Percentiles rank a stretch among this genome's conserved stretches.
phyloP scores from a whole-genome alignment of 2,113 vertebrate species.

The Calyptommatus sinebrachiatus region DNA sequence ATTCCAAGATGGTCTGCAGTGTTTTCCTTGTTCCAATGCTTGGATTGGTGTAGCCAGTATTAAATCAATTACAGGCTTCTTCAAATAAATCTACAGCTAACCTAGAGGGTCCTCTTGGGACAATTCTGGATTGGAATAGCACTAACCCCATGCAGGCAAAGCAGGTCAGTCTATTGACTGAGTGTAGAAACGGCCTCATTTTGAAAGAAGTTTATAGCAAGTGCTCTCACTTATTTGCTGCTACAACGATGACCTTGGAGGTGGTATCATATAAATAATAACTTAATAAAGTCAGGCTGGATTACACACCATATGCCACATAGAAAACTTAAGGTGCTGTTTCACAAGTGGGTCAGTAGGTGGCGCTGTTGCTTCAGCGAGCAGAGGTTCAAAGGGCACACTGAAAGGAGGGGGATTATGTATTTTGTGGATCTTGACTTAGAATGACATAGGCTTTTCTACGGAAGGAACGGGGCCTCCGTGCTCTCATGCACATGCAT shows the following conservation, averaged over 20 bases:
- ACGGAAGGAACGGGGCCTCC: not conserved
- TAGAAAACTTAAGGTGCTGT: not conserved
- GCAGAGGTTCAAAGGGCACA: not conserved
- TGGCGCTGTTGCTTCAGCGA: slow-evolving; percentile 14
- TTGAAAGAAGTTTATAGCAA: too few relatives aligned
- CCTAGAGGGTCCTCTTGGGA: too few relatives aligned
- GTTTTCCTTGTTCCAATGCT: not conserved
- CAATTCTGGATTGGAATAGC: too few relatives aligned
- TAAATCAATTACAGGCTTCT: too few relatives aligned
- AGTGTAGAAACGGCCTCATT: too few relatives aligned
- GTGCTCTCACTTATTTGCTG: not conserved
- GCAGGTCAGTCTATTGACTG: too few relatives aligned
- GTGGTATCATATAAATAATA: not conserved
- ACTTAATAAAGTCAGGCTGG: not conserved
- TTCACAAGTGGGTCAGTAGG: slow-evolving; percentile 1
- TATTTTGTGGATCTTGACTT: slow-evolving; percentile 1
- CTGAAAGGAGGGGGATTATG: not conserved
- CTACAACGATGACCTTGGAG: not conserved
- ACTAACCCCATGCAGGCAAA: too few relatives aligned
- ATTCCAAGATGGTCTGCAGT: not conserved
- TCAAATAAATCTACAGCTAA: too few relatives aligned
- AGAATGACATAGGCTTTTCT: not conserved
- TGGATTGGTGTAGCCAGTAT: too few relatives aligned
- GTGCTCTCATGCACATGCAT: not conserved
- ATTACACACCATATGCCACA: not conserved